Conservation (phyloP, 2,888 invertebrate species). For the Cistogaster globosa region DNA sequence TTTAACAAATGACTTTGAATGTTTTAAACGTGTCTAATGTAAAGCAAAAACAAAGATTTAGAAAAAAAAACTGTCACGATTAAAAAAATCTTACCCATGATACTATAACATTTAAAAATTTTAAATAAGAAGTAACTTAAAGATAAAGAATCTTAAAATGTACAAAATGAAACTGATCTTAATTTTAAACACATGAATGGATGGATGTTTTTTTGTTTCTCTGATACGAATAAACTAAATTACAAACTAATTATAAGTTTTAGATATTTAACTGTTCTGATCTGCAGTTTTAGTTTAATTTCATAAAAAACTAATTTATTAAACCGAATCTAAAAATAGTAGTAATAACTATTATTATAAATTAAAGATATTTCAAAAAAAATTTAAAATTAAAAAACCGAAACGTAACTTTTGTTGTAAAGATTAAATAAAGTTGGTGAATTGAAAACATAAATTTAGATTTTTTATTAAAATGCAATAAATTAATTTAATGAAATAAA, state of each 20-base stretch:
- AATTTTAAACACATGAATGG: constrained; percentile 55
- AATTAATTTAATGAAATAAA: not conserved
- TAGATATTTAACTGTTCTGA: constrained; percentile 5
- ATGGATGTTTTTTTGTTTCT: not conserved
- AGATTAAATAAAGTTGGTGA: constrained; percentile 30
- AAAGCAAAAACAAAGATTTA: constrained; percentile 31
- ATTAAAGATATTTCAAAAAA: constrained; percentile 47
- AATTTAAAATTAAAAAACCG: constrained; percentile 23
- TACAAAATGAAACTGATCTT: constrained; percentile 55
- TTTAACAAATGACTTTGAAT: constrained; percentile 66
- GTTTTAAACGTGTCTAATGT: constrained; percentile 68
- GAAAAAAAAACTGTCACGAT: constrained; percentile 63
- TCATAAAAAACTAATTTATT: constrained; percentile 57
- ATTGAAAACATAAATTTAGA: not conserved
- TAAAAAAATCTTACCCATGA: constrained; percentile 37
- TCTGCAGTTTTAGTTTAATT: constrained; percentile 23
- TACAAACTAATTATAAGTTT: constrained; percentile 56
- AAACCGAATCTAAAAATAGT: constrained; percentile 52
- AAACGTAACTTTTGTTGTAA: constrained; percentile 22
- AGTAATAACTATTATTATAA: constrained; percentile 66
- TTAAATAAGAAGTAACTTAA: constrained; percentile 9
- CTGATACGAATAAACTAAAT: constrained; percentile 45
- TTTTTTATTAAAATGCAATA: constrained; percentile 1
- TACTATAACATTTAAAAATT: constrained; percentile 58
- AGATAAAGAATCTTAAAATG: constrained; percentile 54